Percentiles rank a stretch among this genome's conserved stretches.
Conservation (phyloP, 2,797 vertebrate species). For the Amphiprion clarkii region DNA sequence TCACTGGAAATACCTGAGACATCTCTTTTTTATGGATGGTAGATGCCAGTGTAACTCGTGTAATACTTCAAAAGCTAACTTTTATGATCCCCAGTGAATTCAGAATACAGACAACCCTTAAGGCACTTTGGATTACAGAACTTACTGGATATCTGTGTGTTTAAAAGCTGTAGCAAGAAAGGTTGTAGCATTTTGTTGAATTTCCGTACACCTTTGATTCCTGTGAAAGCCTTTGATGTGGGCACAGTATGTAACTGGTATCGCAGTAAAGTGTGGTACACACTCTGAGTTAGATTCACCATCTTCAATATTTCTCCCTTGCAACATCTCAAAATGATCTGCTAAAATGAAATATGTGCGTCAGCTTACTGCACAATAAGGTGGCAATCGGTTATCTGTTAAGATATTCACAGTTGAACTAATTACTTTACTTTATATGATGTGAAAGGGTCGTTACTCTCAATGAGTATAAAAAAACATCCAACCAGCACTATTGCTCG, state of each 20-base stretch:
- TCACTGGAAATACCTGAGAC: slow-evolving; percentile 28
- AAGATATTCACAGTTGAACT: too few relatives aligned
- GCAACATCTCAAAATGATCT: neutral
- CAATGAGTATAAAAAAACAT: too few relatives aligned
- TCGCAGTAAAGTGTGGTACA: neutral
- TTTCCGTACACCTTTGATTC: neutral
- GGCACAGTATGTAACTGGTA: neutral
- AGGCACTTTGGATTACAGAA: neutral
- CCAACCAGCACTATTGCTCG: too few relatives aligned
- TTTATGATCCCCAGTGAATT: neutral
- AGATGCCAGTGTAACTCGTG: slow-evolving; percentile 1
- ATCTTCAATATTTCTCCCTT: neutral
- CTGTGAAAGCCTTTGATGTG: neutral
- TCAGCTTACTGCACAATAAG: neutral
- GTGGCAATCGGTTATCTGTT: too few relatives aligned
- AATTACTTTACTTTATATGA: too few relatives aligned
- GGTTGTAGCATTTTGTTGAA: neutral
- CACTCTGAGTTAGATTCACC: neutral
- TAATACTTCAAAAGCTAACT: neutral
- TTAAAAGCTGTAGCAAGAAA: neutral
- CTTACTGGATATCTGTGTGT: too few relatives aligned
- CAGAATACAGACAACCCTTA: neutral
- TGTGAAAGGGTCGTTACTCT: too few relatives aligned
- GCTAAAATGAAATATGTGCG: neutral
- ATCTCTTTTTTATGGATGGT: neutral